A percentile compares a stretch with the other conserved stretches of the same genome.
Evolutionary conservation across 2,888 invertebrate genomes (phyloP).

Genomic region (Charanyca ferruginea): DNA sequence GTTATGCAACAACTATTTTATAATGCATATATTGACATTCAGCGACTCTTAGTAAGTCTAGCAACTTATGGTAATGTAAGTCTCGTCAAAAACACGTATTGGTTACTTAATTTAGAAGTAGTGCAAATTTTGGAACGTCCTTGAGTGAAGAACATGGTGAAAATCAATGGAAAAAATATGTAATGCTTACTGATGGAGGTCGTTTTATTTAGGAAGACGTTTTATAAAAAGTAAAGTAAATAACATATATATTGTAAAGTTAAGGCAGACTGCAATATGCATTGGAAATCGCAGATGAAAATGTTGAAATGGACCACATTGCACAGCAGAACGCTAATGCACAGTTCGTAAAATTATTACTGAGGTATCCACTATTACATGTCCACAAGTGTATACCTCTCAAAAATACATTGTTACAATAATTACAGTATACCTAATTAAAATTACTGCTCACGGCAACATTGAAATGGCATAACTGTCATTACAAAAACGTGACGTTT

Average conservation of each 20-base stretch:
- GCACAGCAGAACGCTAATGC: not conserved
- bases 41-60: constrained; percentile 23
- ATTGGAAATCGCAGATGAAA: constrained; percentile 14
- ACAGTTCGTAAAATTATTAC: too few relatives aligned
- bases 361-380: too few relatives aligned
- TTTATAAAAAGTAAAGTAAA: not conserved
- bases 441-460: constrained; percentile 19
- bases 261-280: not conserved
- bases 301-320: not conserved
- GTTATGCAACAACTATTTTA: constrained; percentile 40
- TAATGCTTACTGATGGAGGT: not conserved
- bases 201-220: not conserved
- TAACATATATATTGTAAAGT: not conserved
- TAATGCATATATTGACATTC: constrained; percentile 44
- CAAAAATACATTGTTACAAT: not conserved
- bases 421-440: constrained; percentile 2
- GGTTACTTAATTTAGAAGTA: not conserved
- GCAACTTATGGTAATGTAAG: constrained; percentile 32
- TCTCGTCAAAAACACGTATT: constrained; percentile 1
- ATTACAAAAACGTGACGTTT: constrained; percentile 50
- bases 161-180: not conserved
- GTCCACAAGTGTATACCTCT: not conserved
- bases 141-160: not conserved
- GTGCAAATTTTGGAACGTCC: not conserved
- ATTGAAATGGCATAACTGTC: constrained; percentile 59